Base-by-base conservation (phyloP, 1,140 invertebrate genomes). In the Tetramorium parvispinum region DNA sequence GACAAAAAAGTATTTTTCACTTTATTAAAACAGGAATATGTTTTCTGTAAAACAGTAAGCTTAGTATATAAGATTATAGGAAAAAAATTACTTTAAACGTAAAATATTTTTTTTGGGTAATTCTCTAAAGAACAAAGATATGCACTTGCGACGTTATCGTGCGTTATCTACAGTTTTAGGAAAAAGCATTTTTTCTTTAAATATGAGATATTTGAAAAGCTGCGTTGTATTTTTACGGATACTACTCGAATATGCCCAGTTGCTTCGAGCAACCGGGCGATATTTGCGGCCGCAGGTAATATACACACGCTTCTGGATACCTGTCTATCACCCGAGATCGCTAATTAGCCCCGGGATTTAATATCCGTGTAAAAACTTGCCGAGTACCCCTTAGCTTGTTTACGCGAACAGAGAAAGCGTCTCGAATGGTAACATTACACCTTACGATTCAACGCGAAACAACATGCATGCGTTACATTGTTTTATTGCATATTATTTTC, bases 401-500 rank as follows among this genome's bases (percentile, higher is more conserved):
- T 76, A 43, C 73, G 53, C 32, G 32, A 59, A 27, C 37, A 37
- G 73, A 24, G 53, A 76, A 76, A 76, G 37, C 37, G 51, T 53
- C 7, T 75, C 51, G 73, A 57, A 59, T 18, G 37, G 32, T 57
- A 57, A 16, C 43, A 4, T 49, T 76, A 43, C 53, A 16, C 51
- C 27, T 76, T n/a, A 40, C 32, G n/a, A 57, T 57, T 40, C 32
- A 18, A 32, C 18, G 51, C 32, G 32, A 55, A 57, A 40, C 16
- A 76, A 59, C 21, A 13, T 68, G 40, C 65, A 68, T 27, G 49
- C 53, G 7, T 40, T 57, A 40, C 53, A 40, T 76, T 76, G 21
- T 24, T 76, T 76, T 76, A 59, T 59, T 75, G 37, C 16, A 27
- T 21, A 76, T 76, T 59, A 43, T 59, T 24, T 59, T 76, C 37